Base-by-base conservation (phyloP, 2,113 vertebrate genomes). In the Arvicanthis niloticus region DNA sequence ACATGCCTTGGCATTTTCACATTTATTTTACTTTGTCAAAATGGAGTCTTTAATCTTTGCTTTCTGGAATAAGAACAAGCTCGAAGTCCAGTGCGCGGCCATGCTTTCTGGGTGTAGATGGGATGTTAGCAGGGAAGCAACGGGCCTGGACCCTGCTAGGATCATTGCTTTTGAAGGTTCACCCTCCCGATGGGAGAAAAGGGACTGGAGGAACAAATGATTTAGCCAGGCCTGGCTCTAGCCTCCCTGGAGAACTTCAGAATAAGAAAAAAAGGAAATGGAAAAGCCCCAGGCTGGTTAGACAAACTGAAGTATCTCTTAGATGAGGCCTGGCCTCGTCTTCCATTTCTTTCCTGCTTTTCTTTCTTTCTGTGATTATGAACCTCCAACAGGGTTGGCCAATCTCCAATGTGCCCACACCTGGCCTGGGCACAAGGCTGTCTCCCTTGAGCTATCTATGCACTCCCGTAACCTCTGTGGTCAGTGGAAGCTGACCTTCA, bases 21-120 rank as follows among this genome's bases (percentile, higher is more conserved):
- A 95, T 72, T 72, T 91, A 58, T 96, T 97, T 97, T 94, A 70
- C 97, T 93, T 97, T 94, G 73, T 96, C 87, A 91, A 97, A 97
- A 97, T 21, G 31, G 34, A 96, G 51, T 53, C 73, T 94, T 96
- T 97, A 97, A 91, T 76, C 80, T 81, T 86, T 93, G 90, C 92
- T 91, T 77, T 97, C 86, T 51, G 31, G 21, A 94, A 93, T 97
- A 95, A 96, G 95, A 97, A 97, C 93, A 95, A 98, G 98, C 98
- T 60, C 48, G 90, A 68, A 77, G 42, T 97, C 85, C 70, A 58
- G 81, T n/a, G n/a, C 85, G 81, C 40, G 51, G 67, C 72, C 21
- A 1, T 82, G 24, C 91, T 91, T 76, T 87, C 88, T 70, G 86
- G 80, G 91, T 76, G 80, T 31, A 53, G 3, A 70, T 45, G 58